A percentile compares a stretch with the other conserved stretches of the same genome.
Conservation (phyloP, 2,797 vertebrate genomes). For the Periparus ater region DNA sequence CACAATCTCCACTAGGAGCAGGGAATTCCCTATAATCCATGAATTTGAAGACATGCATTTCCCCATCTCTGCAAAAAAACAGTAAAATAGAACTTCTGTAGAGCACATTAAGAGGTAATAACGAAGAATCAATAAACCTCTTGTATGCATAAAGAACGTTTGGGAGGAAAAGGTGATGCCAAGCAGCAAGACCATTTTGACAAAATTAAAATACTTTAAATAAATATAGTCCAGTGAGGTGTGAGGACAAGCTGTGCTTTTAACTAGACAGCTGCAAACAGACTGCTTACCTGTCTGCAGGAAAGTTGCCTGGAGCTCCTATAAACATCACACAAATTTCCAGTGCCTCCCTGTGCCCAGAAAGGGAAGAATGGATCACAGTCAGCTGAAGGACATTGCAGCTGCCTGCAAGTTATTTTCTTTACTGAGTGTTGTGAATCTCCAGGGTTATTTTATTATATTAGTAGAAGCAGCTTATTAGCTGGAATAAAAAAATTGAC, state of each 20-base stretch:
- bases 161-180: not conserved
- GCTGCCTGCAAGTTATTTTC: slow-evolving; percentile 21
- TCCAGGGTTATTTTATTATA: not conserved
- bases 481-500: slow-evolving; percentile 45
- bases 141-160: not conserved
- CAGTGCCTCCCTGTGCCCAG: not conserved
- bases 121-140: not conserved
- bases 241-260: not conserved
- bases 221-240: not conserved
- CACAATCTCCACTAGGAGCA: not conserved
- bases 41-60: not conserved
- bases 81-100: not conserved
- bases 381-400: slow-evolving; percentile 32
- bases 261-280: not conserved
- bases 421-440: not conserved
- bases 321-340: not conserved
- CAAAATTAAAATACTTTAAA: not conserved
- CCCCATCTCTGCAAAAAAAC: not conserved
- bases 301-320: not conserved
- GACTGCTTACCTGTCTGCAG: not conserved
- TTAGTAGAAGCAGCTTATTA: slow-evolving; percentile 12
- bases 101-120: not conserved
- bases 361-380: not conserved
- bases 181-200: not conserved
- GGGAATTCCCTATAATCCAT: not conserved